A percentile compares a stretch with the other conserved stretches of the same genome.
These are phyloP conservation scores for Trichomycterus rosablanca DNA, from an alignment of 2,113 vertebrate species.

Conservation along the genomic window DNA sequence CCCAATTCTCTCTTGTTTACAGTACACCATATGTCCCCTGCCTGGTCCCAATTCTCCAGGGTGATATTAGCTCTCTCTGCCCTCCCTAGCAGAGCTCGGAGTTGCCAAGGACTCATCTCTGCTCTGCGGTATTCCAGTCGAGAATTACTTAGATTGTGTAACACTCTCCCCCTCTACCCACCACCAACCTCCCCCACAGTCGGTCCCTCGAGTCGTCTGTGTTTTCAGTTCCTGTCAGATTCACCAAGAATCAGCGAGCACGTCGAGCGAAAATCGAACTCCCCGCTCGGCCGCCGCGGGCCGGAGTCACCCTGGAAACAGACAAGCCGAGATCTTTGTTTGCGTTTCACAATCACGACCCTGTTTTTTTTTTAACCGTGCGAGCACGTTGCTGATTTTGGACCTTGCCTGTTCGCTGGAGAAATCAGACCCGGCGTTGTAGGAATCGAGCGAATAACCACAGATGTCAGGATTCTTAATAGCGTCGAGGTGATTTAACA, in stretches of 20 bases:
- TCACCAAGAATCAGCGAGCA: conserved; percentile 6
- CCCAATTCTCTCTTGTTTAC: conserved; percentile 41
- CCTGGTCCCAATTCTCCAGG: conserved; percentile 6
- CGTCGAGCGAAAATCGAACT: conserved; percentile 11
- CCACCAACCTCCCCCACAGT: conserved; percentile 22
- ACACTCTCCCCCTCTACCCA: too few relatives aligned
- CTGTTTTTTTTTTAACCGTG: neutral
- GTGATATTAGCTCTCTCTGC: conserved; percentile 10
- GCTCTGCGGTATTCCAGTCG: conserved; percentile 15
- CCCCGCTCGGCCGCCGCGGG: neutral
- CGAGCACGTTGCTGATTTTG: neutral
- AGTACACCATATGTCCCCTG: conserved; percentile 30
- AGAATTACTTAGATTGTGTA: conserved; percentile 26
- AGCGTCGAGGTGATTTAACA: neutral
- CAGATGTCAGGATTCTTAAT: neutral
- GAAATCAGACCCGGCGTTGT: neutral
- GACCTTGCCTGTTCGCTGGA: neutral
- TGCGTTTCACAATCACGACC: conserved; percentile 20
- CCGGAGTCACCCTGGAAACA: conserved; percentile 17
- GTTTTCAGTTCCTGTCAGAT: too few relatives aligned
- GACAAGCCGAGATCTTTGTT: conserved; percentile 5
- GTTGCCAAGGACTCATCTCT: conserved; percentile 21
- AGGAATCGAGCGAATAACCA: neutral
- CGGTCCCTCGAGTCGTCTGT: conserved; percentile 25
- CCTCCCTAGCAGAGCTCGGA: conserved; percentile 2